A percentile compares a stretch with the other conserved stretches of the same genome.
Evolutionary conservation across 2,113 vertebrate genomes (phyloP).

Genomic region (Labrus mixtus): DNA sequence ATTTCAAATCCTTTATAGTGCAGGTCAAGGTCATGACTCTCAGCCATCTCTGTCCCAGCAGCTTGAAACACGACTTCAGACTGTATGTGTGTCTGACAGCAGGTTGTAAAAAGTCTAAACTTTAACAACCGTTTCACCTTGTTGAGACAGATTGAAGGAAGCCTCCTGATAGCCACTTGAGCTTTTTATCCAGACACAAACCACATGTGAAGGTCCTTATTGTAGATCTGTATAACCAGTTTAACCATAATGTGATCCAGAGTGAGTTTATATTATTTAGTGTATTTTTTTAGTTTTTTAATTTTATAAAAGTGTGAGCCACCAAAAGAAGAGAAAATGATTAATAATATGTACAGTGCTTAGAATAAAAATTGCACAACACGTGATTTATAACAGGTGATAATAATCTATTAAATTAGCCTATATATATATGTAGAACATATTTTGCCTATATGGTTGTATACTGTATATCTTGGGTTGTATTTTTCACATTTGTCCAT

Average conservation of each 20-base stretch:
- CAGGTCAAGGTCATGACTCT: slow-evolving; percentile 61
- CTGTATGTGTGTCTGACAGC: slow-evolving; percentile 51
- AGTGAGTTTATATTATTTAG: no score
- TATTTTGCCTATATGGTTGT: no score
- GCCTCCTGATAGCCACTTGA: slow-evolving; percentile 77
- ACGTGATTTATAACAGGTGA: no score
- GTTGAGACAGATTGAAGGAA: slow-evolving; percentile 73
- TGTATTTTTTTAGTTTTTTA: no score
- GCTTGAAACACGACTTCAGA: slow-evolving; percentile 25
- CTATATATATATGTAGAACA: no score
- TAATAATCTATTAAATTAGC: no score
- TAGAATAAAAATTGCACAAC: no score
- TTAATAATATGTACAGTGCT: no score
- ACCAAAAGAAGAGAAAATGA: no score
- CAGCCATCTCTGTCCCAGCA: slow-evolving; percentile 8
- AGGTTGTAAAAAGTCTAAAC: slow-evolving; percentile 67
- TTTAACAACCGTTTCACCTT: slow-evolving; percentile 68
- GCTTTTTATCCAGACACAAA: slow-evolving; percentile 75
- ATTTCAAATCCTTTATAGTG: slow-evolving; percentile 13
- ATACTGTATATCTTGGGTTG: no score
- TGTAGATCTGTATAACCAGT: neutral
- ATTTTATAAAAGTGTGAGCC: no score
- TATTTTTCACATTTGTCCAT: no score
- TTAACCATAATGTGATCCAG: slow-evolving; percentile 9
- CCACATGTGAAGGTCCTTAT: slow-evolving; percentile 40